phyloP scores from a whole-genome alignment of 2,113 vertebrate species.

The Carettochelys insculpta region DNA sequence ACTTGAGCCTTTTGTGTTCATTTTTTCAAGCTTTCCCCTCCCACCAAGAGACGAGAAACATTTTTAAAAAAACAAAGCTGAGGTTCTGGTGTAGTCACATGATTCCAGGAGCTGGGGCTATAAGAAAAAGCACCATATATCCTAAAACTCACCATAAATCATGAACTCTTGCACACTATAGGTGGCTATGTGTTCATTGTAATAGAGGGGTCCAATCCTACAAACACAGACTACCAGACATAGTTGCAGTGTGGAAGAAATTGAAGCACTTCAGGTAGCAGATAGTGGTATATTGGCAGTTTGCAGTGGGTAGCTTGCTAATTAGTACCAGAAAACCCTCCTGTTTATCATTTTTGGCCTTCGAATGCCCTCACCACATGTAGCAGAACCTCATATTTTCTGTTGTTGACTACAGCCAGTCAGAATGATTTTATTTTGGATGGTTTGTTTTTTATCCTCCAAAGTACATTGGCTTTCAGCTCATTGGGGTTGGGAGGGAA shows the following conservation, averaged over 20 bases:
- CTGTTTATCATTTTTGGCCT: slow-evolving; percentile 43
- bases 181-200: not conserved
- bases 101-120: not conserved
- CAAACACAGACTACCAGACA: slow-evolving; percentile 36
- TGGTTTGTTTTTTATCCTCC: not conserved
- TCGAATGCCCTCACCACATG: not conserved
- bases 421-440: not conserved
- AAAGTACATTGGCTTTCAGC: not conserved
- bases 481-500: not conserved
- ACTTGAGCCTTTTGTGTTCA: not conserved
- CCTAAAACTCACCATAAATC: not conserved
- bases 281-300: not conserved
- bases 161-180: slow-evolving; percentile 1
- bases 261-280: not conserved
- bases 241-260: not conserved
- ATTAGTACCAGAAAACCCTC: slow-evolving; percentile 31
- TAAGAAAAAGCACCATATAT: slow-evolving; percentile 17
- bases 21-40: not conserved
- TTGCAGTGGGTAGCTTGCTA: slow-evolving; percentile 33
- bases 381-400: not conserved
- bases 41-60: accelerated
- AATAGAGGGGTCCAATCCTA: slow-evolving; percentile 36
- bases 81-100: not conserved
- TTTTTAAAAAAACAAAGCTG: not conserved
- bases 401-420: not conserved